A percentile compares a stretch with the other conserved stretches of the same genome.
These are phyloP conservation scores for Sphaeridia pumilis DNA, from an alignment of 2,888 invertebrate species.

Conservation along the genomic window DNA sequence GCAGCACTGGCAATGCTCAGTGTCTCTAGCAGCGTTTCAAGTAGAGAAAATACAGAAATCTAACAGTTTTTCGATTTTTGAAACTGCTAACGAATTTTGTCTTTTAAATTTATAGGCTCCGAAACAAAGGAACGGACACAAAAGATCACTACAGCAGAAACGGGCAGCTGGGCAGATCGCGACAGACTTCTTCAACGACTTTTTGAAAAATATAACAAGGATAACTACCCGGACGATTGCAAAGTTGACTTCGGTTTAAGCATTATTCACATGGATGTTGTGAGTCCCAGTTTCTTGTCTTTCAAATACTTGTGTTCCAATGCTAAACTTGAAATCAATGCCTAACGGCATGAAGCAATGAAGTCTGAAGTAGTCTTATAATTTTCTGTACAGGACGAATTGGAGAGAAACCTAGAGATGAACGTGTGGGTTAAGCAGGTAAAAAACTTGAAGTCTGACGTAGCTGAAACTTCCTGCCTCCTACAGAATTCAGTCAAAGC, in stretches of 20 bases:
- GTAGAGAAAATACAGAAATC: too few species aligned
- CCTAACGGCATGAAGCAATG: not conserved
- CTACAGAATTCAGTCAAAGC: too few species aligned
- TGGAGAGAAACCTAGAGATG: not conserved
- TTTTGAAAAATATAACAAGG: slow-evolving; percentile 18
- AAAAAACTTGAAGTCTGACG: too few species aligned
- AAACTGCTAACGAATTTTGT: too few species aligned
- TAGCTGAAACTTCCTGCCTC: too few species aligned
- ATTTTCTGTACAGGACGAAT: not conserved
- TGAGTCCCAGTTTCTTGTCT: slow-evolving; percentile 7
- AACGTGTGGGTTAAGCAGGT: slow-evolving; percentile 1
- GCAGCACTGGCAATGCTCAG: too few species aligned
- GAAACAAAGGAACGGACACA: too few species aligned
- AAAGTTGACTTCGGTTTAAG: slow-evolving; percentile 17
- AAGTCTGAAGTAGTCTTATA: not conserved
- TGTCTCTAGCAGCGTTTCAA: too few species aligned
- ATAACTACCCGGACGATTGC: slow-evolving; percentile 20
- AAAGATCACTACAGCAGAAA: not conserved
- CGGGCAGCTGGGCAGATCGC: slow-evolving; percentile 11
- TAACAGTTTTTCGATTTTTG: too few species aligned
- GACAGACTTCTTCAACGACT: slow-evolving; percentile 16
- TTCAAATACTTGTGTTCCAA: not conserved
- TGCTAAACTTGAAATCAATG: not conserved
- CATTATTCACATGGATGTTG: slow-evolving; percentile 20
- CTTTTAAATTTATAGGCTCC: too few species aligned